Percentiles rank a stretch among this genome's conserved stretches.
Evolutionary conservation across 2,797 vertebrate genomes (phyloP).

Genomic region (Platalea minor): DNA sequence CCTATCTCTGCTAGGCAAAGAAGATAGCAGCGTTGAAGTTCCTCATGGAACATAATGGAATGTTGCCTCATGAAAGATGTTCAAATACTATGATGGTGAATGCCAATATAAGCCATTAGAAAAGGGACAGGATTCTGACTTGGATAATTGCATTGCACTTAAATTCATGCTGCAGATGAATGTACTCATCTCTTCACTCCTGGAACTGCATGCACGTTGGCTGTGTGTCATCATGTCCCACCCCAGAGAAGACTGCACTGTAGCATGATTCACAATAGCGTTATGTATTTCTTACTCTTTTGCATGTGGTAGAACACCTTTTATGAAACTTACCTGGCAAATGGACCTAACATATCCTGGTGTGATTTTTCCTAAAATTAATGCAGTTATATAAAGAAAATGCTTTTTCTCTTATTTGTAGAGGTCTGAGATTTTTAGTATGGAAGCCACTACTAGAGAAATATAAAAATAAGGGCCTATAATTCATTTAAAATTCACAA

Average conservation of each 20-base stretch:
- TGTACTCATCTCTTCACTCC: background rate
- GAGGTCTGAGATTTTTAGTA: background rate
- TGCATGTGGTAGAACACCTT: background rate
- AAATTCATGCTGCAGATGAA: background rate
- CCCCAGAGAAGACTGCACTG: background rate
- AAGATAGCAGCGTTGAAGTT: background rate
- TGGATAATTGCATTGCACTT: background rate
- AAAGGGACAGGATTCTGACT: background rate
- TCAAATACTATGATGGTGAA: background rate
- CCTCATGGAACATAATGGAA: background rate
- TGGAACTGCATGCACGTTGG: background rate
- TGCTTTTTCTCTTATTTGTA: background rate
- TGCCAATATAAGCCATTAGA: background rate
- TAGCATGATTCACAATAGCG: background rate
- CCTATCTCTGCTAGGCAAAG: background rate
- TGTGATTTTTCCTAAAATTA: background rate
- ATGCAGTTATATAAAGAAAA: background rate
- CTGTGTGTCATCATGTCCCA: background rate
- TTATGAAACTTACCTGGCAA: background rate
- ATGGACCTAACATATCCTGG: background rate
- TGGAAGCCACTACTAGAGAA: background rate
- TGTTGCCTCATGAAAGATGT: background rate
- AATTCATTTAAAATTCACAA: background rate
- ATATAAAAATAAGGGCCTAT: background rate
- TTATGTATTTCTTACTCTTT: background rate